These are phyloP conservation scores for Sebastes vulpes DNA, from an alignment of 2,797 vertebrate genomes.

Conservation along the genomic window DNA sequence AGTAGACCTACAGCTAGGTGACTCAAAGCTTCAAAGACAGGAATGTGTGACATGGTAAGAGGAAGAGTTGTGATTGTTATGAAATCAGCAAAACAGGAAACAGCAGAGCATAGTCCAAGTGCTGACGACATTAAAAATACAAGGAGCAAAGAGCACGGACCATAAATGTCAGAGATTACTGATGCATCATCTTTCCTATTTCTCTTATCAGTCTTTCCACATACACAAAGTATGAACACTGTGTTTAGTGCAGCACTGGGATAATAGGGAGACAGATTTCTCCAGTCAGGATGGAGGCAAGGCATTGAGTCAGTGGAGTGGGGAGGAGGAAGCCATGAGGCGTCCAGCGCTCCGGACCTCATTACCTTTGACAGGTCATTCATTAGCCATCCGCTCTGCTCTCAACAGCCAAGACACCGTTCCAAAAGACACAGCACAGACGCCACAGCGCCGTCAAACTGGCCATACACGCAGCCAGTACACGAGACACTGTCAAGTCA, in stretches of 20 bases:
- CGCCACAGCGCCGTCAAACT: conserved; percentile 17
- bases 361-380: conserved; percentile 88
- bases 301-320: conserved; percentile 47
- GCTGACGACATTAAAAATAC: conserved; percentile 31
- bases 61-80: conserved; percentile 15
- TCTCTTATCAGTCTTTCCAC: neutral
- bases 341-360: conserved; percentile 73
- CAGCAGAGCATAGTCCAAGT: conserved; percentile 63
- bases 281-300: conserved; percentile 29
- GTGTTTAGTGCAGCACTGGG: conserved; percentile 1
- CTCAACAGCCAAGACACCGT: conserved; percentile 75
- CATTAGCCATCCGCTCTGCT: conserved; percentile 83
- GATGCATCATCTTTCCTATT: neutral
- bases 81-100: conserved; percentile 40
- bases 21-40: conserved; percentile 19
- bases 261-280: conserved; percentile 40
- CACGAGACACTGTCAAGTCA: neutral
- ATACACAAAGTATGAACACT: neutral
- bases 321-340: conserved; percentile 68
- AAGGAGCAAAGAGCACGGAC: conserved; percentile 17
- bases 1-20: conserved; percentile 6
- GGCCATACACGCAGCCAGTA: conserved; percentile 3
- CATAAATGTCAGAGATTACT: conserved; percentile 48
- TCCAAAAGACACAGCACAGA: conserved; percentile 76
- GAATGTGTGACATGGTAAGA: neutral